Evolutionary conservation across 2,113 vertebrate genomes (phyloP).

Genomic region (Lamprotornis superbus): DNA sequence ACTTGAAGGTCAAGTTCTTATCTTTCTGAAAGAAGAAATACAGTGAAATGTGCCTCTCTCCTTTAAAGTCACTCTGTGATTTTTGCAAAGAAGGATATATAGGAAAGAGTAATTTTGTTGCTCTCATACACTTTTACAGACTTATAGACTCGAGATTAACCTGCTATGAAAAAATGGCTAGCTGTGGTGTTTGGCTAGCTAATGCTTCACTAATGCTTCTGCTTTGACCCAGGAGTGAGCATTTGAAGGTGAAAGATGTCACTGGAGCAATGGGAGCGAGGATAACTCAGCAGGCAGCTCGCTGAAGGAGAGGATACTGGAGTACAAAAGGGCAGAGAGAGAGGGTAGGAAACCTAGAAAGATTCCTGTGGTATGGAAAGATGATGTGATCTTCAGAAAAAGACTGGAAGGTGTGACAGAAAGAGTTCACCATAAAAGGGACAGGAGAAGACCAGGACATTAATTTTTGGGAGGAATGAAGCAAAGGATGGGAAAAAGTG

Average conservation of each 20-base stretch:
- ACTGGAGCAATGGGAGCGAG: accelerated
- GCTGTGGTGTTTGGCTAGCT: neutral
- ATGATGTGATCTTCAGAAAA: neutral
- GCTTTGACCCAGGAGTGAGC: neutral
- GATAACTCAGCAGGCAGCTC: neutral
- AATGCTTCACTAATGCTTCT: neutral
- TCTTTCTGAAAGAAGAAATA: neutral
- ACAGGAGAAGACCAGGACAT: neutral
- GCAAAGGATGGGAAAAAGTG: neutral
- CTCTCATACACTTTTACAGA: neutral
- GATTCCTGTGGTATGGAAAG: neutral
- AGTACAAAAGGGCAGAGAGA: neutral
- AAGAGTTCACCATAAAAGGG: neutral
- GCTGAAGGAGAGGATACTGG: neutral
- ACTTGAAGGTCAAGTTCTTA: neutral
- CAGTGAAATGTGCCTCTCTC: neutral
- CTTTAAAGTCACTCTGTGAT: neutral
- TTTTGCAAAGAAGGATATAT: neutral
- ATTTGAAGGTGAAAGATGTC: neutral
- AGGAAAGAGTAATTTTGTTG: neutral
- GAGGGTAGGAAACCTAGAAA: neutral
- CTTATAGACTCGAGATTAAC: neutral
- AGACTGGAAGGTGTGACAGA: neutral
- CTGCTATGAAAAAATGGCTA: neutral
- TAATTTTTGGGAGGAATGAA: neutral